Evolutionary conservation across 1,140 invertebrate species (phyloP), one percentile per base, ranked within the genome.

Genomic region (Charaxes varanes): DNA sequence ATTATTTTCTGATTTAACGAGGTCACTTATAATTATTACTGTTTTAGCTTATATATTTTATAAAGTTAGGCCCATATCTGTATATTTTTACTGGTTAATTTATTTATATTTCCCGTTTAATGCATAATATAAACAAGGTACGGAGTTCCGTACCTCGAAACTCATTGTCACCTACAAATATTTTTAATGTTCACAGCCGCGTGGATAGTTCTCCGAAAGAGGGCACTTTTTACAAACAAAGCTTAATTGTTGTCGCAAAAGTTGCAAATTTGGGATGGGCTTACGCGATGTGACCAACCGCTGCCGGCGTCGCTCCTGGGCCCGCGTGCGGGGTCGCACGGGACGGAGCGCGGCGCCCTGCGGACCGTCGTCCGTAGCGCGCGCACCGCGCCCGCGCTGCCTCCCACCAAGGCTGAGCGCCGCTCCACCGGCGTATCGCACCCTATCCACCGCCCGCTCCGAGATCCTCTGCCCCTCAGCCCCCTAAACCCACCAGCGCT

Each of bases 241-340:
- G 79, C 85, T 86, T 86, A 86, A 76, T 86, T 84, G 86, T 86
- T 86, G 82, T 84, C 80, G 78, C 73, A 80, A 79, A 59, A 51
- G 36, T 77, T 79, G 72, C 62, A 70, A 80, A 77, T 38, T 74
- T 71, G 87, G 87, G 87, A 88, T 88, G 87, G 87, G 87, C 86
- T 87, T 86, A 85, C 85, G 87, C 86, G 84, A 88, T 87, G 87
- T 87, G 86, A 87, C 86, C 87, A 88, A 82, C 80, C 86, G 85
- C 84, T 83, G 86, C 85, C 58, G 62, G 62, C 69, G 66, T 26
- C 61, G 69, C 65, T 65, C 55, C n/a, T 65, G 55, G 82, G 85
- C 84, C 83, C 69, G 78, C 81, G 84, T 77, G 72, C 67, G 67
- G 45, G 43, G 60, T 30, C 63, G 73, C 73, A 72, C 73, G 74